Evolutionary conservation across 1,140 invertebrate genomes (phyloP).

Genomic region (Popillia japonica): DNA sequence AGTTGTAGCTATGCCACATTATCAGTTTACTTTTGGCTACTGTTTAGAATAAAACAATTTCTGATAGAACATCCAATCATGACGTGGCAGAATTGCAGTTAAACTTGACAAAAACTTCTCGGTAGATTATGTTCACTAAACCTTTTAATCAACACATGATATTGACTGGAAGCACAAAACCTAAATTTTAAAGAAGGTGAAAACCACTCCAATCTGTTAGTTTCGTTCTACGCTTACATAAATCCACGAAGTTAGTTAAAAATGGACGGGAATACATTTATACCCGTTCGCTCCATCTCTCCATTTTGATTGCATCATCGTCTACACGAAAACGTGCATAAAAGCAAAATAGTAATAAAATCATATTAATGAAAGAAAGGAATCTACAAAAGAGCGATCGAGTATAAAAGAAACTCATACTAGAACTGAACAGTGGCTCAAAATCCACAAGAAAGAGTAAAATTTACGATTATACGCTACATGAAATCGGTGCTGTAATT

Average conservation of each 20-base stretch:
- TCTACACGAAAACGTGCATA: background rate
- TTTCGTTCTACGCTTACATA: too few relatives aligned
- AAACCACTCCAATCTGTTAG: too few relatives aligned
- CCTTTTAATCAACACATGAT: background rate
- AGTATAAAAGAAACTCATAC: conserved; percentile 49
- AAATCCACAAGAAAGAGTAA: background rate
- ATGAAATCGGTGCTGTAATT: background rate
- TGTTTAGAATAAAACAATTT: too few relatives aligned
- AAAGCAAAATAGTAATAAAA: background rate
- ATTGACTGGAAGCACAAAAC: background rate
- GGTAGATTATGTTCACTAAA: too few relatives aligned
- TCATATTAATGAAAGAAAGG: conserved; percentile 16
- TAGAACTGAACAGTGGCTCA: background rate
- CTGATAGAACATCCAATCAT: too few relatives aligned
- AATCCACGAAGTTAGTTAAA: background rate
- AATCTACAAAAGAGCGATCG: conserved; percentile 51
- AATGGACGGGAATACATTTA: conserved; percentile 39
- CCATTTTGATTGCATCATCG: conserved; percentile 28
- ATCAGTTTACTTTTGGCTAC: too few relatives aligned
- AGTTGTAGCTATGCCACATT: too few relatives aligned
- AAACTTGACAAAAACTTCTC: too few relatives aligned
- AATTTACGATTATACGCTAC: background rate
- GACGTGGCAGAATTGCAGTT: too few relatives aligned
- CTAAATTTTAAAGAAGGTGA: too few relatives aligned
- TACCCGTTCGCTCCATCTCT: conserved; percentile 59